These are phyloP conservation scores for Dryobotodes eremita DNA, from an alignment of 2,888 invertebrate genomes.

Conservation along the genomic window DNA sequence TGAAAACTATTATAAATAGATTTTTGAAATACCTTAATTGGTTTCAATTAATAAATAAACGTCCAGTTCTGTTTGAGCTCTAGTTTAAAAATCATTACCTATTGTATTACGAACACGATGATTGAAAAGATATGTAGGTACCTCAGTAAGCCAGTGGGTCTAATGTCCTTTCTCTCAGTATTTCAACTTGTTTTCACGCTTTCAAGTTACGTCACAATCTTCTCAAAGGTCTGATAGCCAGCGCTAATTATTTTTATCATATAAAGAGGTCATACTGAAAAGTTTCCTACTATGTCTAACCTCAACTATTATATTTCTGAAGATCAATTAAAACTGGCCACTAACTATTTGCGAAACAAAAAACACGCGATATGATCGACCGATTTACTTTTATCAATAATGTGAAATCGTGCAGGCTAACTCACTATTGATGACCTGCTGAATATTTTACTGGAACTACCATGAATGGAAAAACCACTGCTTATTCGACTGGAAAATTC, in stretches of 20 bases:
- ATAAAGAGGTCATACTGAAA: not conserved
- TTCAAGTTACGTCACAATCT: not conserved
- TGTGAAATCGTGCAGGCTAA: conserved; percentile 43
- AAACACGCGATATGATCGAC: conserved; percentile 62
- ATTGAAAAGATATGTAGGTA: not conserved
- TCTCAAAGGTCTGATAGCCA: not conserved
- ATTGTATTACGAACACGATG: not conserved
- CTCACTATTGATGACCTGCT: conserved; percentile 35
- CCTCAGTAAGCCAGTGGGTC: not conserved
- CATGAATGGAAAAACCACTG: not conserved
- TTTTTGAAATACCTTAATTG: conserved; percentile 14
- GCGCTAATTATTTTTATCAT: too few species aligned
- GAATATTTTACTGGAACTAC: conserved; percentile 31
- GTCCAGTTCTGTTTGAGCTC: conserved; percentile 39
- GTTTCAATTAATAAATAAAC: conserved; percentile 11
- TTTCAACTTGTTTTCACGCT: not conserved
- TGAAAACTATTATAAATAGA: conserved; percentile 16
- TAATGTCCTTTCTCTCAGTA: not conserved
- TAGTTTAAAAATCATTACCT: not conserved
- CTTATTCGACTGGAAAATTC: not conserved
- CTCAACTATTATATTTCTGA: not conserved
- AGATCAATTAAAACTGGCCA: conserved; percentile 46
- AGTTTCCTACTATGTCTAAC: not conserved
- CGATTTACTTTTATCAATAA: conserved; percentile 52
- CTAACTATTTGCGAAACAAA: conserved; percentile 20